These are phyloP conservation scores for Spilarctia lutea DNA, from an alignment of 2,888 invertebrate species.

Conservation along the genomic window DNA sequence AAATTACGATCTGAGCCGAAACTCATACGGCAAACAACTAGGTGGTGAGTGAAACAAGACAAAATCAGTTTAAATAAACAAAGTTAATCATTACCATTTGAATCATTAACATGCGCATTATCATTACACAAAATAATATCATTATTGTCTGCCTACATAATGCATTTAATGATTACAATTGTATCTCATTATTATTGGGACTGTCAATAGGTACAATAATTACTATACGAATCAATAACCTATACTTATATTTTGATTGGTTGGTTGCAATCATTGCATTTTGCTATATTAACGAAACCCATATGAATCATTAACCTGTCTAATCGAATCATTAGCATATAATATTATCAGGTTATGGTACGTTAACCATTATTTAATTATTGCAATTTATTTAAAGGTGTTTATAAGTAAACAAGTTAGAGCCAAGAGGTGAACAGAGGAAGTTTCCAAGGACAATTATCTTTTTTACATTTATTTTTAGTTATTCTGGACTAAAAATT, in stretches of 20 bases:
- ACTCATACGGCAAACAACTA: conserved; percentile 66
- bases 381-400: not conserved
- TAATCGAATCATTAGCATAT: not conserved
- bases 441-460: not conserved
- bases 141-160: not conserved
- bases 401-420: not conserved
- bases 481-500: too few species aligned
- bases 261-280: not conserved
- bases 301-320: conserved; percentile 1
- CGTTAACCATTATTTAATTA: not conserved
- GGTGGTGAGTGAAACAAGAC: conserved; percentile 53
- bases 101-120: conserved; percentile 10
- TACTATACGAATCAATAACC: not conserved
- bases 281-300: not conserved
- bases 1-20: conserved; percentile 80
- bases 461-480: too few species aligned
- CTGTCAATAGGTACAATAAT: not conserved
- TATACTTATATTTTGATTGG: not conserved
- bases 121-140: not conserved
- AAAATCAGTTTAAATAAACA: not conserved
- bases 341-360: conserved; percentile 1
- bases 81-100: conserved; percentile 11
- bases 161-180: not conserved
- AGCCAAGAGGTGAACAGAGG: not conserved
- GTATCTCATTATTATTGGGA: not conserved